Base-by-base conservation (phyloP, 2,888 invertebrate genomes). In the Brassicogethes aeneus region DNA sequence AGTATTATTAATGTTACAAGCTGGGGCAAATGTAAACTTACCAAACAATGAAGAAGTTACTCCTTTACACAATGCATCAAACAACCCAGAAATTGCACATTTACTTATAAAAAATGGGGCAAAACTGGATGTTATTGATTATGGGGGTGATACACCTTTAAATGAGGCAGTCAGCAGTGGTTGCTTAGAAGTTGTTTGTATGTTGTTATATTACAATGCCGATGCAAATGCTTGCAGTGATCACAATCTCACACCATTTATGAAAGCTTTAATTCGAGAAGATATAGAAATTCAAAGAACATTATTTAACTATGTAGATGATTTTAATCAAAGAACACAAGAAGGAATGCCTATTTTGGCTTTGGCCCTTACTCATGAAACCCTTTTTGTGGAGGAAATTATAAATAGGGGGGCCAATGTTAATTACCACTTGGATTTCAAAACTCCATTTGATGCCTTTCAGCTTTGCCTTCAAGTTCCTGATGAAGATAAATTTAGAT, bases 181-280 rank as follows among this genome's bases (percentile, higher is more conserved):
- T 12, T 49, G 44, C 38, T 29, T 54, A 5, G 55, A 60, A 44
- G 43, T 50, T 14, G 49, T 59, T 13, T 55, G 54, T 39, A 53
- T 59, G 56, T 40, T 62, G 16, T 43, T 62, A 3, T 59, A 53
- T 46, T 56, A 55, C 36, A 47, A 49, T 42, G 59, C 60, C n/a
- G 59, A 61, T 45, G 47, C 54, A 2, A 49, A 40, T 31, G 14
- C 15, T 12, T 17, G 29, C 13, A 46, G 50, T 15, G 47, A 44
- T 14, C 46, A 50, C 36, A 36, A 46, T 41, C 39, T 52, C 13
- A 57, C 55, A 10, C 56, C 59, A 7, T 56, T 59, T 34, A 54
- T 57, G 54, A 48, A 51, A 34, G 51, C 57, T 1, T 16, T 59
- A 15, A 44, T 48, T 17, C 3, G 14, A 2, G 45, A 45, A 35